Percentiles rank a stretch among this genome's conserved stretches.
These are phyloP conservation scores for Dryobotodes eremita DNA, from an alignment of 2,888 invertebrate species.

Conservation along the genomic window DNA sequence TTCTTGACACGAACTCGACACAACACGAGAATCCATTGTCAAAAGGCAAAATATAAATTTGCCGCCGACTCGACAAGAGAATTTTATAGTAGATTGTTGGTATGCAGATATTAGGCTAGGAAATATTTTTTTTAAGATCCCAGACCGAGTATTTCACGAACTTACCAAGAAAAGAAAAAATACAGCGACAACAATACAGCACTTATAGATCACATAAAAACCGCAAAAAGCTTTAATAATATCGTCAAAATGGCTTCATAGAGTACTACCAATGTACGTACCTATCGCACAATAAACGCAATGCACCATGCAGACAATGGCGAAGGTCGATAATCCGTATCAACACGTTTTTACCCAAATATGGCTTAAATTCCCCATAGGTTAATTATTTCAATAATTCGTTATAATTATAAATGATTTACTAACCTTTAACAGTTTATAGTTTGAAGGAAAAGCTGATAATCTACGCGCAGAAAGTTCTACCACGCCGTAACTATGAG, in stretches of 20 bases:
- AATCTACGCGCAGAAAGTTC: conserved; percentile 88
- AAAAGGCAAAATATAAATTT: conserved; percentile 38
- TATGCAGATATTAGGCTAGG: neutral
- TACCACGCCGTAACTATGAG: conserved; percentile 90
- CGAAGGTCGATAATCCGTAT: conserved; percentile 88
- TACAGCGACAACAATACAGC: neutral
- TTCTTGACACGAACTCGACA: conserved; percentile 19
- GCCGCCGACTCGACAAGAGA: conserved; percentile 43
- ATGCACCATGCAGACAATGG: conserved; percentile 91
- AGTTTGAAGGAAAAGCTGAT: conserved; percentile 86
- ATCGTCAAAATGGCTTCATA: conserved; percentile 71
- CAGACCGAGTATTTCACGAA: neutral
- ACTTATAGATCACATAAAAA: neutral
- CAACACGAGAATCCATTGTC: conserved; percentile 16
- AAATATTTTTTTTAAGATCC: conserved; percentile 16
- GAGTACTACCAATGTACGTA: conserved; percentile 68
- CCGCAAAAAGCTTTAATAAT: conserved; percentile 44
- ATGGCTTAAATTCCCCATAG: conserved; percentile 39
- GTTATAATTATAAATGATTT: conserved; percentile 69
- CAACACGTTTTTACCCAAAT: conserved; percentile 70
- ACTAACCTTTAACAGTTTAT: conserved; percentile 87
- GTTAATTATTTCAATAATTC: conserved; percentile 39
- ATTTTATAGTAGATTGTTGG: neutral
- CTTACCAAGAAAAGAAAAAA: conserved; percentile 4
- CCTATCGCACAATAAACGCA: conserved; percentile 85